phyloP scores from a whole-genome alignment of 2,113 vertebrate species.

The Corydoras maculifer region DNA sequence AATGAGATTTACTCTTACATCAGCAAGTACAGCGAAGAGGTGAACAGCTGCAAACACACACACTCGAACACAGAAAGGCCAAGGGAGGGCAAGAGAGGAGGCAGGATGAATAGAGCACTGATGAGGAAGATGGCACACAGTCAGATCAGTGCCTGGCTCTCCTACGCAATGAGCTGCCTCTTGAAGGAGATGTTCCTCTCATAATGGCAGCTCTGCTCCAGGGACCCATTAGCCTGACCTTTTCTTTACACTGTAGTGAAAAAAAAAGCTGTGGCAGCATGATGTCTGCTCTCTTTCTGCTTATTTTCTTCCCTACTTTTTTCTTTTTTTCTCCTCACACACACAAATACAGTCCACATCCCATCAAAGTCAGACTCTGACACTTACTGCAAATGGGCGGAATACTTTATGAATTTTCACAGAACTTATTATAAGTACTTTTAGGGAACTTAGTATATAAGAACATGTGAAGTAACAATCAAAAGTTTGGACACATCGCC shows the following conservation, averaged over 20 bases:
- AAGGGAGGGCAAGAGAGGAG: conserved; percentile 20
- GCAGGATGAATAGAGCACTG: conserved; percentile 33
- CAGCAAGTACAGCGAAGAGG: conserved; percentile 98
- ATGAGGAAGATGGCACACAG: conserved; percentile 39
- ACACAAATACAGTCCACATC: no score
- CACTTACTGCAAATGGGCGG: no score
- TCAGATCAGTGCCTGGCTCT: conserved; percentile 29
- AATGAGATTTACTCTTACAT: conserved; percentile 98
- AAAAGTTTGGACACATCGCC: no score
- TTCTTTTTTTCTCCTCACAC: neutral
- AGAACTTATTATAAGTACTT: no score
- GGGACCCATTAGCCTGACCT: conserved; percentile 64
- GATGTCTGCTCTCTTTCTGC: conserved; percentile 16
- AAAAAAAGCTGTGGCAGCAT: conserved; percentile 3
- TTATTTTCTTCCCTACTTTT: conserved; percentile 12
- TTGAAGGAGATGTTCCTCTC: conserved; percentile 58
- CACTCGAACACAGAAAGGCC: conserved; percentile 15
- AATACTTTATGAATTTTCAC: no score
- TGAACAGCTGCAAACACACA: conserved; percentile 48
- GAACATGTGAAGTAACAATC: no score
- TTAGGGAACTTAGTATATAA: no score
- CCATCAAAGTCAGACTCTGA: neutral
- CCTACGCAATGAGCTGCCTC: conserved; percentile 32
- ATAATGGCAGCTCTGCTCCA: conserved; percentile 60
- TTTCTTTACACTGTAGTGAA: conserved; percentile 47